Conservation (phyloP, 2,888 invertebrate genomes). For the Mayetiola destructor region DNA sequence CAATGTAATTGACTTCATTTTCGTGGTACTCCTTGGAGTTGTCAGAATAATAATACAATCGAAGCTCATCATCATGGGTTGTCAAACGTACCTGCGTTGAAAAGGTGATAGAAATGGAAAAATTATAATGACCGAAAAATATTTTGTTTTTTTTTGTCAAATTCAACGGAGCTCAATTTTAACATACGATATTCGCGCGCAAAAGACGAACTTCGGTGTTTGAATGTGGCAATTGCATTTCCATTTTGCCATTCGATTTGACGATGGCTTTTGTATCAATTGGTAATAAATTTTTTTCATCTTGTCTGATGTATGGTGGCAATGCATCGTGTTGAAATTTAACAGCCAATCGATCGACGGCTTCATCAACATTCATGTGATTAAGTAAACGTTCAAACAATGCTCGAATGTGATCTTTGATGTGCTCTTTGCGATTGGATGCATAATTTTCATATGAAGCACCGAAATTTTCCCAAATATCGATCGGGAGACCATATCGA, state of each 20-base stretch:
- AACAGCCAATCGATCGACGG: slow-evolving; percentile 75
- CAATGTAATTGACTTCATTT: slow-evolving; percentile 59
- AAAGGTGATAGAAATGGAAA: no score
- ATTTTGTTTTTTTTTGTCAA: no score
- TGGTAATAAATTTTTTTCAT: slow-evolving; percentile 55
- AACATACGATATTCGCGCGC: slow-evolving; percentile 40
- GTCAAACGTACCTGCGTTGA: no score
- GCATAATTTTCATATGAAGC: slow-evolving; percentile 41
- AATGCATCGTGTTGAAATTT: slow-evolving; percentile 73
- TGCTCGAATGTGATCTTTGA: slow-evolving; percentile 39
- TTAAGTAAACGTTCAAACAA: slow-evolving; percentile 45
- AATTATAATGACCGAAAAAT: no score
- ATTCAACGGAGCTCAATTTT: no score
- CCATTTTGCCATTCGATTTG: slow-evolving; percentile 48
- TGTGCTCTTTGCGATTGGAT: slow-evolving; percentile 36
- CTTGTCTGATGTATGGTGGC: slow-evolving; percentile 64
- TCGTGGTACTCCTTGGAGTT: slow-evolving; percentile 78
- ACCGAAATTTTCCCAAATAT: slow-evolving; percentile 64
- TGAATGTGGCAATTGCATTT: slow-evolving; percentile 27
- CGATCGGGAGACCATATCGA: slow-evolving; percentile 63
- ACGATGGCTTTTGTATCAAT: slow-evolving; percentile 54
- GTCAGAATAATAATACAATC: slow-evolving; percentile 68
- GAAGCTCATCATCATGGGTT: slow-evolving; percentile 44
- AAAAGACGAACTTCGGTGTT: slow-evolving; percentile 45
- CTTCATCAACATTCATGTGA: slow-evolving; percentile 52